These are phyloP conservation scores for Stegodyphus mimosarum DNA, from an alignment of 1,140 invertebrate genomes.

Conservation along the genomic window DNA sequence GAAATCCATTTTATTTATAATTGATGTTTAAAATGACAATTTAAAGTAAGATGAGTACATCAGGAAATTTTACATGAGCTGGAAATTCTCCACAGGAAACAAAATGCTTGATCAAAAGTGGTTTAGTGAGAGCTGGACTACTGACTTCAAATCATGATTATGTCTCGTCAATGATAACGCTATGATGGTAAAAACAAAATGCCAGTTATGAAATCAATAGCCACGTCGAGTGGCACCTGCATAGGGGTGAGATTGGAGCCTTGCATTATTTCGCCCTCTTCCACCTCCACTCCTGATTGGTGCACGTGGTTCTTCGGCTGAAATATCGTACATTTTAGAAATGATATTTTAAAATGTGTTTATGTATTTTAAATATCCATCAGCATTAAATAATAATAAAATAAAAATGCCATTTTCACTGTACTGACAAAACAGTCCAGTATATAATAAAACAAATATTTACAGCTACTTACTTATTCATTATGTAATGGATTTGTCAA, in stretches of 20 bases:
- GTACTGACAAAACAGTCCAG: too few species aligned
- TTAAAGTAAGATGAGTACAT: slow-evolving; percentile 41
- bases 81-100: not conserved
- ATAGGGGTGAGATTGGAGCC: slow-evolving; percentile 30
- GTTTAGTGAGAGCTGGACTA: slow-evolving; percentile 35
- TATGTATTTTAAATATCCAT: too few species aligned
- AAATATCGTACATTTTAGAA: too few species aligned
- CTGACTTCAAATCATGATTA: slow-evolving; percentile 37
- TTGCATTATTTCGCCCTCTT: slow-evolving; percentile 60
- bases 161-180: slow-evolving; percentile 39
- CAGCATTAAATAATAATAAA: too few species aligned
- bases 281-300: slow-evolving; percentile 76
- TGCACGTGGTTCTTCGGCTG: slow-evolving; percentile 67
- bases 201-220: slow-evolving; percentile 23
- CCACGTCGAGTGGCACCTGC: slow-evolving; percentile 45
- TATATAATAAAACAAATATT: too few species aligned
- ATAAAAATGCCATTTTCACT: too few species aligned
- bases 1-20: slow-evolving; percentile 44
- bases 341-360: too few species aligned
- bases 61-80: slow-evolving; percentile 11
- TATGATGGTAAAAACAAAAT: slow-evolving; percentile 60
- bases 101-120: slow-evolving; percentile 54
- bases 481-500: too few species aligned
- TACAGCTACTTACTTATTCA: too few species aligned
- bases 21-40: slow-evolving; percentile 53